Conservation (phyloP, 2,888 invertebrate species). For the Lucinisca nassula region DNA sequence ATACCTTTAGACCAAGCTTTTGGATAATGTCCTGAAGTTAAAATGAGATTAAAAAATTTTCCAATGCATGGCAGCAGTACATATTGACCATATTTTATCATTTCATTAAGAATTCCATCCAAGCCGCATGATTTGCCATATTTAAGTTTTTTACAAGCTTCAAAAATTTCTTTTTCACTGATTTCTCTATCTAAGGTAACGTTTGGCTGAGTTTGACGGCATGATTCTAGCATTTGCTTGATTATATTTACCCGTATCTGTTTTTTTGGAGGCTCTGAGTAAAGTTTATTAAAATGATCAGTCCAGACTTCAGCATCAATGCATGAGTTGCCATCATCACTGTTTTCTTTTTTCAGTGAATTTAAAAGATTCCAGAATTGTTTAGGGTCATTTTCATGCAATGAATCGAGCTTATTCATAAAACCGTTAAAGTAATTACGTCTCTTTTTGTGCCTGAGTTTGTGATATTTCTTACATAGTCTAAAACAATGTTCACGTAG, state of each 20-base stretch:
- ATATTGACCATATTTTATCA: conserved; percentile 4
- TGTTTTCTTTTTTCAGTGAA: neutral
- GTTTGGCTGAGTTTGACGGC: neutral
- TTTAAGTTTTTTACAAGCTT: neutral
- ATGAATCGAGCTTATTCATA: conserved; percentile 5
- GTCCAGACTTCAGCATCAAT: neutral
- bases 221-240: neutral
- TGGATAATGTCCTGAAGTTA: neutral
- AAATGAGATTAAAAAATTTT: conserved; percentile 8
- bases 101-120: conserved; percentile 20
- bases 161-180: neutral
- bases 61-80: neutral
- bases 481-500: neutral
- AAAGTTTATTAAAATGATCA: neutral
- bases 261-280: neutral
- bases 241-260: neutral
- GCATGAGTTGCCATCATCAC: neutral
- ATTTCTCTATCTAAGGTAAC: neutral
- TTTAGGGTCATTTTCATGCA: neutral
- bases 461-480: neutral
- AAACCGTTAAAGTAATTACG: neutral
- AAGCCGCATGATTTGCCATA: neutral
- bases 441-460: neutral
- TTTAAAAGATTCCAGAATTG: neutral
- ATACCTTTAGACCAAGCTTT: neutral